Conservation (phyloP, 2,113 vertebrate species). For the Suncus etruscus region DNA sequence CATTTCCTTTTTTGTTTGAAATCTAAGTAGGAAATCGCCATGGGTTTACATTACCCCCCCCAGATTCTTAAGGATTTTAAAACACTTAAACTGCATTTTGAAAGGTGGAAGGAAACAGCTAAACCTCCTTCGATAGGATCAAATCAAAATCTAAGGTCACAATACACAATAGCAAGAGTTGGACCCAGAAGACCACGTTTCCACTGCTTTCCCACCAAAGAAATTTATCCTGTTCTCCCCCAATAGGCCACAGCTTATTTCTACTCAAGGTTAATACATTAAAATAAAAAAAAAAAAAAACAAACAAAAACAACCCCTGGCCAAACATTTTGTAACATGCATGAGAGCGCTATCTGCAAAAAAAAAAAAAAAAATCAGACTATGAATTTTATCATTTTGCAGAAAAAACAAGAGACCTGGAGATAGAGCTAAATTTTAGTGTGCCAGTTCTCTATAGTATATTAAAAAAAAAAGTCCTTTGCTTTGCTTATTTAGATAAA, state of each 20-base stretch:
- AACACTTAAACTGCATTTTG: constrained; percentile 48
- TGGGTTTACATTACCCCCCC: not conserved
- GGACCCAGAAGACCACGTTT: not conserved
- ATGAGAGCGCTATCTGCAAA: constrained; percentile 72
- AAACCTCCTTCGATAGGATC: not conserved
- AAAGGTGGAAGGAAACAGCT: constrained; percentile 45
- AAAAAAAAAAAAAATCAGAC: too few species aligned
- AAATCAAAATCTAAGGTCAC: constrained; percentile 7
- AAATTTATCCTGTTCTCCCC: constrained; percentile 33
- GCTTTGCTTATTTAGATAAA: constrained; percentile 75
- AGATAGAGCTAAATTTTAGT: constrained; percentile 69
- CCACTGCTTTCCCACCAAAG: not conserved
- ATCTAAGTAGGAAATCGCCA: constrained; percentile 27
- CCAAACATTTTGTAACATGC: constrained; percentile 77
- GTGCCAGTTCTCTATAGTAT: constrained; percentile 76
- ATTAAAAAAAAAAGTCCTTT: constrained; percentile 61
- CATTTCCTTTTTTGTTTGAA: constrained; percentile 56
- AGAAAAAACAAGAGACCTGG: constrained; percentile 74
- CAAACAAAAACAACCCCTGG: not conserved
- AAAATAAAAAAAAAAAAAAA: too few species aligned
- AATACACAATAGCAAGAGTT: not conserved
- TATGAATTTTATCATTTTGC: constrained; percentile 41
- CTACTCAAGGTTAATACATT: constrained; percentile 42
- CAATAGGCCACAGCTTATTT: constrained; percentile 51
- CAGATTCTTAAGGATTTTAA: constrained; percentile 30